These are phyloP conservation scores for Diacarnus erythraeanus DNA, from an alignment of 37 sponge, comb jelly and placozoan genomes.

Conservation along the genomic window DNA sequence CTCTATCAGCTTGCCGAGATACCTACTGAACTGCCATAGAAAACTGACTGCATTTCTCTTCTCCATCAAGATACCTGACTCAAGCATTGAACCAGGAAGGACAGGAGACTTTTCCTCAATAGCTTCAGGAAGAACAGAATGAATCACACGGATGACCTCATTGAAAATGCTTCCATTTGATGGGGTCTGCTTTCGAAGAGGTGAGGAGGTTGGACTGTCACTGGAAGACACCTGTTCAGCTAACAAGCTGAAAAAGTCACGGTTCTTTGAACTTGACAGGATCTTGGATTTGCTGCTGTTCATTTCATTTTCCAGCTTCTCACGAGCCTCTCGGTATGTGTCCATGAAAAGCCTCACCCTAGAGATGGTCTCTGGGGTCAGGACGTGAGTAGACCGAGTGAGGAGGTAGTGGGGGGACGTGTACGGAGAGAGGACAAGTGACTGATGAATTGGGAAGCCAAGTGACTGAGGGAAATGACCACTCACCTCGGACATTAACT, in stretches of 20 bases:
- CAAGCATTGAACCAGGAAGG: neutral
- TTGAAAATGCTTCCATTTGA: slow-evolving; percentile 17
- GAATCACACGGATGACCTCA: slow-evolving; percentile 24
- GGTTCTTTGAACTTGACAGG: neutral
- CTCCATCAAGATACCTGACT: neutral
- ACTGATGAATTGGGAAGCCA: slow-evolving; percentile 21
- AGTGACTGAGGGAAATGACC: neutral
- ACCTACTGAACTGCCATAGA: slow-evolving; percentile 41
- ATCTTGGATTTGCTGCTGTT: neutral
- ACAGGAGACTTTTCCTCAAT: neutral
- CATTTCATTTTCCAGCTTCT: slow-evolving; percentile 2
- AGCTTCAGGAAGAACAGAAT: neutral
- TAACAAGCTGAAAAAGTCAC: neutral
- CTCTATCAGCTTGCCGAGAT: slow-evolving; percentile 42
- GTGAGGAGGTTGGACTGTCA: neutral
- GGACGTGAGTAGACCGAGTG: slow-evolving; percentile 13
- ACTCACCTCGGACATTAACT: neutral
- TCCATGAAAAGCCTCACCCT: slow-evolving; percentile 12
- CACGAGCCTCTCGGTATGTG: slow-evolving; percentile 18
- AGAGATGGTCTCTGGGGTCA: neutral
- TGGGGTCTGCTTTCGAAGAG: neutral
- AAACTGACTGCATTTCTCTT: neutral
- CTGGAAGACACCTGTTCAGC: neutral
- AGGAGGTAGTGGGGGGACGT: slow-evolving; percentile 59
- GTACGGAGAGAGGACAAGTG: slow-evolving; percentile 27